These are phyloP conservation scores for Hypanus sabinus DNA, from an alignment of 2,113 vertebrate species.

Conservation along the genomic window DNA sequence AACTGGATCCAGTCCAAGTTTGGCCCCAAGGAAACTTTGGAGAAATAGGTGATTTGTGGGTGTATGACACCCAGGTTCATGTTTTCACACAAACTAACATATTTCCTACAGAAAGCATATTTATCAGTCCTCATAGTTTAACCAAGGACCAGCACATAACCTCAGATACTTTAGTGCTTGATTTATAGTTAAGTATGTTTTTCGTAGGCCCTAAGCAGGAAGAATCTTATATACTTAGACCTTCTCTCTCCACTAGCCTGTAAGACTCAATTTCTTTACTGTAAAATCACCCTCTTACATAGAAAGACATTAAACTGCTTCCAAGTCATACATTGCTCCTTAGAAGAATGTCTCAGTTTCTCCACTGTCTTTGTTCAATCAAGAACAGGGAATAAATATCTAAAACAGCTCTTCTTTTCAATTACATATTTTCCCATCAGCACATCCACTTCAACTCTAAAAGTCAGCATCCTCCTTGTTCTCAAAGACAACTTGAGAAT, in stretches of 20 bases:
- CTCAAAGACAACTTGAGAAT: too few relatives aligned
- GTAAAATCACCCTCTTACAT: background rate
- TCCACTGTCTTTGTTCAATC: too few relatives aligned
- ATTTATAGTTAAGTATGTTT: too few relatives aligned
- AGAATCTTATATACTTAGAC: background rate
- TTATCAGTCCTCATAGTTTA: background rate
- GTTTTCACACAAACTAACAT: background rate
- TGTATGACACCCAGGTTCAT: background rate
- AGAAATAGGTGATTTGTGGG: background rate
- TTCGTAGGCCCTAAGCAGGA: too few relatives aligned
- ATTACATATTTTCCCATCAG: too few relatives aligned
- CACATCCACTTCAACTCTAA: too few relatives aligned
- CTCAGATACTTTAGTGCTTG: background rate
- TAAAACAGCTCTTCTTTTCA: too few relatives aligned
- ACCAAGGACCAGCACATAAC: background rate
- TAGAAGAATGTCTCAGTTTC: too few relatives aligned
- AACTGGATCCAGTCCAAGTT: background rate
- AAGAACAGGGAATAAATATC: too few relatives aligned
- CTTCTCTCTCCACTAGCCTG: background rate
- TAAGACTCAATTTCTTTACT: background rate
- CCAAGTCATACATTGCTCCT: too few relatives aligned
- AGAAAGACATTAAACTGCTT: background rate
- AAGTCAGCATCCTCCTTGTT: too few relatives aligned
- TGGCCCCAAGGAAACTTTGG: background rate
- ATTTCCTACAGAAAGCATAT: background rate